phyloP scores from a whole-genome alignment of 2,113 vertebrate species.

The Stigmatopora nigra region DNA sequence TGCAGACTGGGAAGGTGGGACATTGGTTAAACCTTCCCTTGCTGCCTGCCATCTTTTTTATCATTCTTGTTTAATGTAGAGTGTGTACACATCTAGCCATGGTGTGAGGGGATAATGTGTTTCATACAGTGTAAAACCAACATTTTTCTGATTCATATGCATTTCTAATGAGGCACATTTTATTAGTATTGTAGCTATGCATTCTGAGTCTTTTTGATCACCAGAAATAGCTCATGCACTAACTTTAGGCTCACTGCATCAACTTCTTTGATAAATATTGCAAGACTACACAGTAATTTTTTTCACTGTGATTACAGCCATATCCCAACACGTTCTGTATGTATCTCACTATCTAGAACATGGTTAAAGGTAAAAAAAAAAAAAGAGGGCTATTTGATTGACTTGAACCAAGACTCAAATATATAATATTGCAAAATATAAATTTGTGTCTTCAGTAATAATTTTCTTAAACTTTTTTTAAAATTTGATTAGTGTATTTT shows the following conservation, averaged over 20 bases:
- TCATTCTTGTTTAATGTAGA: conserved; percentile 67
- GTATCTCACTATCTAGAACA: not conserved
- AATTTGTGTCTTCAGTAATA: not conserved
- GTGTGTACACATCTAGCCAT: conserved; percentile 6
- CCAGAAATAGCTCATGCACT: not conserved
- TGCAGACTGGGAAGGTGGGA: conserved; percentile 99
- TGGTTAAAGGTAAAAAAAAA: not conserved
- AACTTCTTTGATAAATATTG: conserved; percentile 2
- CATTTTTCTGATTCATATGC: not conserved
- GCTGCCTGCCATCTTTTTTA: conserved; percentile 51
- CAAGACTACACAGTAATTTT: not conserved
- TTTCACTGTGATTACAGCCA: not conserved
- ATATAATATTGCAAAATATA: not conserved
- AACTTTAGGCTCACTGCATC: not conserved
- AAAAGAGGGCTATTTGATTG: not conserved
- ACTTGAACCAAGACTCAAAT: not conserved
- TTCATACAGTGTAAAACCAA: not conserved
- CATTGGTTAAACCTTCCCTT: conserved; percentile 66
- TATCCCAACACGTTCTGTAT: not conserved
- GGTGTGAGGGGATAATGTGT: conserved; percentile 1
- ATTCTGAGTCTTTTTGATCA: not conserved
- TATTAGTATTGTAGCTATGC: not conserved
- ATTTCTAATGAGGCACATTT: not conserved
- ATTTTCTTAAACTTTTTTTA: not conserved
- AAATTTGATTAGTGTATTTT: not conserved